Base-by-base conservation (phyloP, 2,113 vertebrate genomes). In the Oplegnathus fasciatus region DNA sequence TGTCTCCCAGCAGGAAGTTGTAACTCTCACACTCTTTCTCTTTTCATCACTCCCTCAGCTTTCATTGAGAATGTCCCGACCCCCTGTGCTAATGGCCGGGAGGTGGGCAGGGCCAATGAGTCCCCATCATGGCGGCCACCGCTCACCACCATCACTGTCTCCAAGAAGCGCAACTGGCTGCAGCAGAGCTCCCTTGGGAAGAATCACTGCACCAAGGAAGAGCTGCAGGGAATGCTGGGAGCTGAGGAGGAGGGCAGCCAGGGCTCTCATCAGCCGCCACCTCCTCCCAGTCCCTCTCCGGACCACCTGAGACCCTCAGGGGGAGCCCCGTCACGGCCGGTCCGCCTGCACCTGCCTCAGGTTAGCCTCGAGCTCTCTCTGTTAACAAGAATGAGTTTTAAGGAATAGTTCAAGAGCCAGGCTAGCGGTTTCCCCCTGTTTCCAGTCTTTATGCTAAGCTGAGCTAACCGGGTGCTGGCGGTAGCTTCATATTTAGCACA, bases 151-250 rank as follows among this genome's bases (percentile, higher is more conserved):
- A 99, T 99, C 78, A 99, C 98, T 0, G 98, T 99, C 73, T 99
- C 98, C 50, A 99, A 99, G 94, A 99, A 99, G 86, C 97, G 97
- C 67, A 99, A 97, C 93, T 99, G 98, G 98, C 94, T 99, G 26
- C 97, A 97, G 94, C 98, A 99, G 93, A 98, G 97, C 91, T 93
- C 95, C 64, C 86, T 90, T 0, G 92, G 90, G 60, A 96, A 82
- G 73, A 90, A 84, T 57, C 92, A 89, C 75, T 91, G 62, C 64
- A 3, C 75, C 78, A 80, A 72, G 32, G 96, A 97, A 13, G 97
- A 96, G 78, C 89, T 93, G 87, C 84, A 87, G 57, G 67, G 84
- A 26, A 91, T 68, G 48, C 92, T 92, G 87, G 96, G 95, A 86
- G 68, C 13, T 0, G 96, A 92, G 13, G 95, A 95, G 64, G 94